These are phyloP conservation scores for Branchipolynoe longqiensis DNA, from an alignment of 2,888 invertebrate species.

Conservation along the genomic window DNA sequence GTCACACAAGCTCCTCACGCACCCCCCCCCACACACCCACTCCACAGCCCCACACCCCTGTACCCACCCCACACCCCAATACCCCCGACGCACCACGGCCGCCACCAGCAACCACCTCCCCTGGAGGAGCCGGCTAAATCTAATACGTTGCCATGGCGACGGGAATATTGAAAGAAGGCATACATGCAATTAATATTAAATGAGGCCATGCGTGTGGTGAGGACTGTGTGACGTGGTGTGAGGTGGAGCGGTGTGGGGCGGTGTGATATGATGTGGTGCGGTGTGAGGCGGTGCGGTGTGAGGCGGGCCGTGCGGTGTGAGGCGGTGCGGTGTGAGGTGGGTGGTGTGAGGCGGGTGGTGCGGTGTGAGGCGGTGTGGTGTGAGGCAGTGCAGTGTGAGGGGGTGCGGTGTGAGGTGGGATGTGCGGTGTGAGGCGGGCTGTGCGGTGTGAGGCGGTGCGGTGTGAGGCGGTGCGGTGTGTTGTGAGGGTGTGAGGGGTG, in stretches of 20 bases:
- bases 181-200: constrained; percentile 55
- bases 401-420: not conserved
- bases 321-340: not conserved
- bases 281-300: not conserved
- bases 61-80: no score
- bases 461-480: not conserved
- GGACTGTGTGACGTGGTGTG: constrained; percentile 17
- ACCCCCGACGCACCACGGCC: no score
- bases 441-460: not conserved
- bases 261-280: not conserved
- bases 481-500: not conserved
- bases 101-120: no score
- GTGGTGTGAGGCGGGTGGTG: not conserved
- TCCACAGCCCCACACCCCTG: no score
- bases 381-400: not conserved
- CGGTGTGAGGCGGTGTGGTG: not conserved
- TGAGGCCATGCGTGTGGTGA: constrained; percentile 26
- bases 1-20: not conserved
- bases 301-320: not conserved
- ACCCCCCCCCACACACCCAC: no score
- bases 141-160: constrained; percentile 50
- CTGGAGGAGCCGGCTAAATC: constrained; percentile 15
- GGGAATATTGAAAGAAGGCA: constrained; percentile 51
- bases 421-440: not conserved
- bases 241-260: not conserved